Conservation (phyloP, 2,888 invertebrate species). For the Tribolium freemani region DNA sequence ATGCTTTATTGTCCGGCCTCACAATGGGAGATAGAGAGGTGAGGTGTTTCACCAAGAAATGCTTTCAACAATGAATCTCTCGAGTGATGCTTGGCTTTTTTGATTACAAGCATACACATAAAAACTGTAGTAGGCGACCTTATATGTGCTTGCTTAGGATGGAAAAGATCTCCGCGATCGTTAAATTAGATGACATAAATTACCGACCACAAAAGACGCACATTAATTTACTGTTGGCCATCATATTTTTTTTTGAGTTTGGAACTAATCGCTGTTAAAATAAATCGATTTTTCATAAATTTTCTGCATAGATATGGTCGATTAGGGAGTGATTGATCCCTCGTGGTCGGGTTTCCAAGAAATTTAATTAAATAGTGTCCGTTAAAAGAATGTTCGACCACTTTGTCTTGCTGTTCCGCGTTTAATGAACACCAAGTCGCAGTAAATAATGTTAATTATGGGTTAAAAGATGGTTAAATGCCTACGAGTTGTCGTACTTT, state of each 20-base stretch:
- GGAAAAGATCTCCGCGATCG: conserved; percentile 10
- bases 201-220: conserved; percentile 17
- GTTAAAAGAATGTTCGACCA: neutral
- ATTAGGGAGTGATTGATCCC: neutral
- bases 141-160: conserved; percentile 21
- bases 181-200: conserved; percentile 32
- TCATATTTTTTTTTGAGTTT: neutral
- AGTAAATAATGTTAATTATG: conserved; percentile 29
- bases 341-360: neutral
- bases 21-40: conserved; percentile 32
- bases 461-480: conserved; percentile 24
- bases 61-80: conserved; percentile 41
- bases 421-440: conserved; percentile 16
- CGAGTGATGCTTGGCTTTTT: conserved; percentile 26
- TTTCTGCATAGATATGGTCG: neutral
- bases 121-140: conserved; percentile 33
- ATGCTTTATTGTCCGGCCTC: conserved; percentile 35
- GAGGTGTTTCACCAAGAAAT: conserved; percentile 37
- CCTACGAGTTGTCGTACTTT: neutral
- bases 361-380: conserved; percentile 11
- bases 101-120: conserved; percentile 31
- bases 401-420: conserved; percentile 5
- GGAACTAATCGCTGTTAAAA: neutral
- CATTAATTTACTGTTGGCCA: conserved; percentile 29
- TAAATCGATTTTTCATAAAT: neutral